phyloP scores from a whole-genome alignment of 2,888 invertebrate species.

The Cosmorhoe ocellata region DNA sequence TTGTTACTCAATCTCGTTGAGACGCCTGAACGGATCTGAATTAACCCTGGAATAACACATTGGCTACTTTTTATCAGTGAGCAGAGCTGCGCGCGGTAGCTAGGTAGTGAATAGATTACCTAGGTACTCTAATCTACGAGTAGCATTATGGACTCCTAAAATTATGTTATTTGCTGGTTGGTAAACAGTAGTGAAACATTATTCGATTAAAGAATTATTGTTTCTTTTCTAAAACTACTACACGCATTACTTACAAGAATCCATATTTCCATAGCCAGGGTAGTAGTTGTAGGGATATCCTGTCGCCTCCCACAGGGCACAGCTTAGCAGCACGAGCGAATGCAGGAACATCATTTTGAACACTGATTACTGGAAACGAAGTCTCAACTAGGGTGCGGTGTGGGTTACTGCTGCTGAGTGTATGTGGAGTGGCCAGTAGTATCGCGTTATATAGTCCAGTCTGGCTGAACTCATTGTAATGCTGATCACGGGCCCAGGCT shows the following conservation, averaged over 20 bases:
- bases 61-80: too few relatives aligned
- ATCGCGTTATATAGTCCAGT: slow-evolving; percentile 69
- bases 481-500: slow-evolving; percentile 51
- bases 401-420: slow-evolving; percentile 50
- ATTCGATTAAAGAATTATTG: too few relatives aligned
- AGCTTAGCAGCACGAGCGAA: slow-evolving; percentile 51
- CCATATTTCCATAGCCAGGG: slow-evolving; percentile 69
- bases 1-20: too few relatives aligned
- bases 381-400: slow-evolving; percentile 54
- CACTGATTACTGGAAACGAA: slow-evolving; percentile 41
- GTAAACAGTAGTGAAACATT: too few relatives aligned
- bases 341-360: slow-evolving; percentile 56
- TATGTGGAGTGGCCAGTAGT: slow-evolving; percentile 50
- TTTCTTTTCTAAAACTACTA: too few relatives aligned
- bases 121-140: too few relatives aligned
- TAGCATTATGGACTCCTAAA: too few relatives aligned
- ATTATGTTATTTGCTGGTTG: too few relatives aligned
- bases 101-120: too few relatives aligned
- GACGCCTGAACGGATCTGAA: too few relatives aligned
- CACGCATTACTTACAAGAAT: slow-evolving; percentile 60
- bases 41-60: too few relatives aligned
- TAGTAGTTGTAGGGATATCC: slow-evolving; percentile 69
- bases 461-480: slow-evolving; percentile 70
- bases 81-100: too few relatives aligned
- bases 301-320: slow-evolving; percentile 55